phyloP scores from a whole-genome alignment of 2,797 vertebrate species.

The Rhyacichthys aspro region DNA sequence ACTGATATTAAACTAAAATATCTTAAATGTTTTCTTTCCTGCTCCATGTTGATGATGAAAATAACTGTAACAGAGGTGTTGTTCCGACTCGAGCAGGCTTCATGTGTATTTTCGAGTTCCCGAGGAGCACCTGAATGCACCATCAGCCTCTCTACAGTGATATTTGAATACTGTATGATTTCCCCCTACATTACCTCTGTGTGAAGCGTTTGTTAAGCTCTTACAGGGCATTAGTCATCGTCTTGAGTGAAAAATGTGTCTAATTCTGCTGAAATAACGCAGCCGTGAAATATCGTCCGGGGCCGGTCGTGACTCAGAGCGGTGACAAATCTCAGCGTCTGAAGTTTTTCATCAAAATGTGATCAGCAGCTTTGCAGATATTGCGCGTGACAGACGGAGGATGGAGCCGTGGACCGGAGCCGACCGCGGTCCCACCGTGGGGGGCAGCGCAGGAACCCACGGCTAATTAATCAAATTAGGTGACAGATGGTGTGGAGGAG shows the following conservation, averaged over 20 bases:
- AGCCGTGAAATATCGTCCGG: conserved; percentile 25
- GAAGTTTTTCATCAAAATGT: conserved; percentile 67
- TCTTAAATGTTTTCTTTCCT: no score
- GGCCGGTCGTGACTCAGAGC: conserved; percentile 23
- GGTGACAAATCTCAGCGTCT: conserved; percentile 47
- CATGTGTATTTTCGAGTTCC: no score
- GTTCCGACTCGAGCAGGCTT: no score
- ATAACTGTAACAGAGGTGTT: no score
- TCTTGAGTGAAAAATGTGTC: not conserved
- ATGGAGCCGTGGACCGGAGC: conserved; percentile 65
- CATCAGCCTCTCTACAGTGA: no score
- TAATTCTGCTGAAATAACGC: conserved; percentile 6
- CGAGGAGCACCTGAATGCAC: no score
- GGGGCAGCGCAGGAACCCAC: conserved; percentile 64
- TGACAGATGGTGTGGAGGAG: conserved; percentile 70
- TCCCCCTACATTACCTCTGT: no score
- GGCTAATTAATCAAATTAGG: conserved; percentile 74
- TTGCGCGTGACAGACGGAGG: conserved; percentile 66
- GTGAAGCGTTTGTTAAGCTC: no score
- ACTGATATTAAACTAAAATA: no score
- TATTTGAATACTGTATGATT: no score
- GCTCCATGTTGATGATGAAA: no score
- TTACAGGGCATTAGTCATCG: not conserved
- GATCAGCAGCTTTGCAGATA: conserved; percentile 62
- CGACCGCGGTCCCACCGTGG: conserved; percentile 60